These are phyloP conservation scores for Maccullochella peelii DNA, from an alignment of 2,113 vertebrate species.

Conservation along the genomic window DNA sequence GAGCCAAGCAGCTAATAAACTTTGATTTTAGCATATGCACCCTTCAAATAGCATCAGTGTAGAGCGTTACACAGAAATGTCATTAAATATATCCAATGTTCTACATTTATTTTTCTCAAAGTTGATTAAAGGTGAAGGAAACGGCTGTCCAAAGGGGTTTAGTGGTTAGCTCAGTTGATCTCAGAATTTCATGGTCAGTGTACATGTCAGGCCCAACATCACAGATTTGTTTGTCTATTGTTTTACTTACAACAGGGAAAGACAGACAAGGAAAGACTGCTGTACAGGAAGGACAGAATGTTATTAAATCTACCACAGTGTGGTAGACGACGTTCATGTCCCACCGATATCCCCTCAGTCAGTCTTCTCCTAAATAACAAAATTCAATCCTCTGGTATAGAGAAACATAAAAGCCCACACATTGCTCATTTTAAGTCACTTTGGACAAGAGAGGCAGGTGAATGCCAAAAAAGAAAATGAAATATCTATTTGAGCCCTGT, in stretches of 20 bases:
- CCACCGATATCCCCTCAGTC: neutral
- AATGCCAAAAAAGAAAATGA: neutral
- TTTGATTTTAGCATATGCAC: constrained; percentile 23
- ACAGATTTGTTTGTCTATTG: constrained; percentile 37
- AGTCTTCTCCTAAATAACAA: constrained; percentile 3
- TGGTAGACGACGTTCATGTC: neutral
- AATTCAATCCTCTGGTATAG: neutral
- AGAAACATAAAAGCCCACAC: neutral
- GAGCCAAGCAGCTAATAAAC: constrained; percentile 25
- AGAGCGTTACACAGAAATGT: constrained; percentile 3
- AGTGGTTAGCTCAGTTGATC: constrained; percentile 15
- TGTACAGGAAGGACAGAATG: constrained; percentile 8
- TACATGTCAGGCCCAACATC: neutral
- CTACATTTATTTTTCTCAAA: neutral
- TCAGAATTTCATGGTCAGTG: constrained; percentile 30
- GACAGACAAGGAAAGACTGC: constrained; percentile 10
- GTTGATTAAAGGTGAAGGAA: constrained; percentile 30
- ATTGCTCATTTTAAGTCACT: constrained; percentile 1
- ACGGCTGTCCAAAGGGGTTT: constrained; percentile 1
- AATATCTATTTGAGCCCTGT: neutral
- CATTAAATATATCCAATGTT: constrained; percentile 18
- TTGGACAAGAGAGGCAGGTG: neutral
- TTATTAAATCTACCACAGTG: constrained; percentile 23
- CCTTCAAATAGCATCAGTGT: constrained; percentile 16
- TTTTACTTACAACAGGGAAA: constrained; percentile 13